Evolutionary conservation across 2,797 vertebrate genomes (phyloP).

Genomic region (Sebastes melanostomus): DNA sequence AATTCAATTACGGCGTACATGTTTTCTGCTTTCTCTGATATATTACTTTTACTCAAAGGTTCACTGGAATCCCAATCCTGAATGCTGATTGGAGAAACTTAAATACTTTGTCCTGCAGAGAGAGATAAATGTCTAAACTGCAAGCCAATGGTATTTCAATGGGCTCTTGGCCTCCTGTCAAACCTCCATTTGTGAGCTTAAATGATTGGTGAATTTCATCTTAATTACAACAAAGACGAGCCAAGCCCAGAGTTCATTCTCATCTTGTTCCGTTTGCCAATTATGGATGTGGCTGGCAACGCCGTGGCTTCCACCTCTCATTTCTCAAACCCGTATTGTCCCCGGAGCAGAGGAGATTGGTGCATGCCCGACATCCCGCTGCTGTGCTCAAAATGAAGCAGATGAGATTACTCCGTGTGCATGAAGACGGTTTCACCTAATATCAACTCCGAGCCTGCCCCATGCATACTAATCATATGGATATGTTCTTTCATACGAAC

Average conservation of each 20-base stretch:
- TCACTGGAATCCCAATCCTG: conserved; percentile 39
- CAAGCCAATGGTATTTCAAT: conserved; percentile 74
- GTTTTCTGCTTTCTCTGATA: conserved; percentile 79
- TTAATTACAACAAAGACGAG: conserved; percentile 87
- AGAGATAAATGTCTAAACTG: conserved; percentile 65
- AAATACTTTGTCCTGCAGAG: conserved; percentile 57
- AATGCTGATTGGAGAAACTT: conserved; percentile 45
- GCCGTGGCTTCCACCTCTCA: conserved; percentile 62
- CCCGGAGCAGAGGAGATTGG: conserved; percentile 71
- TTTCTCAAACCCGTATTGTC: conserved; percentile 72
- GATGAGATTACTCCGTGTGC: conserved; percentile 79
- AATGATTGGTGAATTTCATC: conserved; percentile 84
- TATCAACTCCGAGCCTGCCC: conserved; percentile 63
- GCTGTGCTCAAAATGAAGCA: conserved; percentile 72
- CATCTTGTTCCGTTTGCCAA: conserved; percentile 76
- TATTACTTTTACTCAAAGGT: conserved; percentile 64
- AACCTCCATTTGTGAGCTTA: conserved; percentile 78
- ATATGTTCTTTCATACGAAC: conserved; percentile 53
- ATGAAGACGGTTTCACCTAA: conserved; percentile 68
- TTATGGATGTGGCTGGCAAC: conserved; percentile 69
- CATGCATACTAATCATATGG: conserved; percentile 73
- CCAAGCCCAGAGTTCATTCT: conserved; percentile 76
- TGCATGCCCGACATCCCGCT: conserved; percentile 53
- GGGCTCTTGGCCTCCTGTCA: conserved; percentile 79
- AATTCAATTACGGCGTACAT: conserved; percentile 50